Percentiles rank a stretch among this genome's conserved stretches.
Conservation (phyloP, 2,888 invertebrate genomes). For the Galeopsomyia nigrocyanea region DNA sequence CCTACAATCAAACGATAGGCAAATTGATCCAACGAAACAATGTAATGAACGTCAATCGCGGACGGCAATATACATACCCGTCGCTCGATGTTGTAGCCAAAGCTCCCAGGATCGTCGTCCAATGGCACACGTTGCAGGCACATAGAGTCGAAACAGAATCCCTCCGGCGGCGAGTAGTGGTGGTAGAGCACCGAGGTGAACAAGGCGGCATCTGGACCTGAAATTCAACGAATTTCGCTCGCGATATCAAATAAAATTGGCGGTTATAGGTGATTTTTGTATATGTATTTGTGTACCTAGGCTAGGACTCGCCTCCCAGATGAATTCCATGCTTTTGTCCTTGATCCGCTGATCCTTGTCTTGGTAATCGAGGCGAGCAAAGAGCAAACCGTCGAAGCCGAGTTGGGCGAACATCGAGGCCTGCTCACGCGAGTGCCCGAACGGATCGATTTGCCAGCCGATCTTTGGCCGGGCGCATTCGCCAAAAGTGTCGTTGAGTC, state of each 20-base stretch:
- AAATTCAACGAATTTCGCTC: conserved; percentile 5
- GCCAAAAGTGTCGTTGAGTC: conserved; percentile 78
- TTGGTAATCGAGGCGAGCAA: conserved; percentile 89
- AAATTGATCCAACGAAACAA: too few relatives aligned
- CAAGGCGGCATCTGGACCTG: conserved; percentile 77
- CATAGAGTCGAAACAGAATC: conserved; percentile 93
- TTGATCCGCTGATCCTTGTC: conserved; percentile 78
- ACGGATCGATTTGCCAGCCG: conserved; percentile 89
- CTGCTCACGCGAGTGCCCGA: conserved; percentile 89
- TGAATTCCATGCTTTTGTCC: conserved; percentile 81
- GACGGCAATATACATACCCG: conserved; percentile 72
- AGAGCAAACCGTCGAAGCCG: conserved; percentile 90
- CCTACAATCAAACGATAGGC: conserved; percentile 53
- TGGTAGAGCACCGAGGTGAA: conserved; percentile 90
- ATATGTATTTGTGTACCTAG: conserved; percentile 74
- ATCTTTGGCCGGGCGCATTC: conserved; percentile 80
- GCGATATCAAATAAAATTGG: too few relatives aligned
- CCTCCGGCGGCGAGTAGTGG: conserved; percentile 86
- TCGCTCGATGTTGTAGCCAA: conserved; percentile 85
- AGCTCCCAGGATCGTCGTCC: conserved; percentile 84
- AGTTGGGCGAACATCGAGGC: conserved; percentile 82
- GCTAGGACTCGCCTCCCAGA: conserved; percentile 84
- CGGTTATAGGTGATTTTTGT: too few relatives aligned
- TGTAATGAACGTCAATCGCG: too few relatives aligned
- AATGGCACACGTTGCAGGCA: conserved; percentile 86